These are phyloP conservation scores for Trichosurus vulpecula DNA, from an alignment of 2,797 vertebrate genomes.

Conservation along the genomic window DNA sequence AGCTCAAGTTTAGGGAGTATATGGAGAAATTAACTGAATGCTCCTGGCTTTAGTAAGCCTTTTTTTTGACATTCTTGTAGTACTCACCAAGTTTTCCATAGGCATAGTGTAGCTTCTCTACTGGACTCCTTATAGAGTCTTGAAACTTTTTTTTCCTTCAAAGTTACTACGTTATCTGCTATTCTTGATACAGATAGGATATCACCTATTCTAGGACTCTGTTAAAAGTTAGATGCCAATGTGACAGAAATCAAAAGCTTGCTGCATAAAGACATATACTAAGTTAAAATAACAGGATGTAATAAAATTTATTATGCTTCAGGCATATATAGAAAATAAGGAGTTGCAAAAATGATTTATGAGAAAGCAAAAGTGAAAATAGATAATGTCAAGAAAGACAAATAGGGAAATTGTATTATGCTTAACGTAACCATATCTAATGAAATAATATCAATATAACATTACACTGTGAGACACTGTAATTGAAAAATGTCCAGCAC, in stretches of 20 bases:
- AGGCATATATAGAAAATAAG: neutral
- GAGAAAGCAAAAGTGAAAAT: neutral
- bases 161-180: neutral
- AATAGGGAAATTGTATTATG: neutral
- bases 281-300: neutral
- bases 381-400: neutral
- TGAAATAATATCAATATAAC: neutral
- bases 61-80: neutral
- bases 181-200: neutral
- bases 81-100: neutral
- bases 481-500: neutral
- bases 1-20: neutral
- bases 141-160: neutral
- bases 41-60: neutral
- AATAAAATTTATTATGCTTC: neutral
- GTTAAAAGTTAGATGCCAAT: neutral
- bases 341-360: neutral
- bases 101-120: neutral
- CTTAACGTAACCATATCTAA: neutral
- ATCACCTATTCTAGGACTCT: neutral
- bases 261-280: neutral
- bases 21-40: neutral
- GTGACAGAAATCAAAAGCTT: neutral
- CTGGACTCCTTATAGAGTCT: neutral
- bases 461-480: neutral